Base-by-base conservation (phyloP, 2,888 invertebrate species). In the Muschampia plurimacula region DNA sequence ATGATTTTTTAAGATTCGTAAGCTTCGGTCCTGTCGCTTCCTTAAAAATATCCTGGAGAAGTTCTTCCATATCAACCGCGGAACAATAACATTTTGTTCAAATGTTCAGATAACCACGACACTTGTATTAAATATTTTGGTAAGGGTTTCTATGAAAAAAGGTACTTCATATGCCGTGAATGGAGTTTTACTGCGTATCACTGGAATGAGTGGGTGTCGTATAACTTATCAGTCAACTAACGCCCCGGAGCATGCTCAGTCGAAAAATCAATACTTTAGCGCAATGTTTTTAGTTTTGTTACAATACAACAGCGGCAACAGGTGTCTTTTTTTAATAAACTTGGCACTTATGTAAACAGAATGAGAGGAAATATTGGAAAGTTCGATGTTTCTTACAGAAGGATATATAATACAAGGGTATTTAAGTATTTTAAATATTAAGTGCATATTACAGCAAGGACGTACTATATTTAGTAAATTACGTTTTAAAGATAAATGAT, bases 1-100 rank as follows among this genome's bases (percentile, higher is more conserved):
- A 97, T 80, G 97, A 96, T 92, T 97, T 97, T 84, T 97, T 96
- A 80, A 98, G 91, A 79, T 95, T 95, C 73, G 96, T 95, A 82
- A 97, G 94, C 90, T 98, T 98, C 41, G 97, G 96, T 81, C 97
- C 97, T 67, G 96, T 96, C 75, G 98, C 97, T 94, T 98, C 98
- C 90, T 97, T 97, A 80, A 97, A 96, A 83, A 98, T 96, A 89
- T 97, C 97, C 87, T 96, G 95, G 78, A 98, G 95, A 82, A 98
- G 95, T 90, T 98, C 98, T 95, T 98, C 98, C 98, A 98, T 98
- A 75, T 81, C 83, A 82, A 81, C 70, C 80, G 77, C 74, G 75
- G 72, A 72, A 69, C 73, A 75, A 78, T 78, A 77, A 77, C 78
- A 79, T 78, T 52, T 63, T 72, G 67, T 49, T 13, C 10, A 39